These are phyloP conservation scores for Apostichopus parvimensis DNA, from an alignment of 35 echinoderm and acorn worm genomes.

Conservation along the genomic window DNA sequence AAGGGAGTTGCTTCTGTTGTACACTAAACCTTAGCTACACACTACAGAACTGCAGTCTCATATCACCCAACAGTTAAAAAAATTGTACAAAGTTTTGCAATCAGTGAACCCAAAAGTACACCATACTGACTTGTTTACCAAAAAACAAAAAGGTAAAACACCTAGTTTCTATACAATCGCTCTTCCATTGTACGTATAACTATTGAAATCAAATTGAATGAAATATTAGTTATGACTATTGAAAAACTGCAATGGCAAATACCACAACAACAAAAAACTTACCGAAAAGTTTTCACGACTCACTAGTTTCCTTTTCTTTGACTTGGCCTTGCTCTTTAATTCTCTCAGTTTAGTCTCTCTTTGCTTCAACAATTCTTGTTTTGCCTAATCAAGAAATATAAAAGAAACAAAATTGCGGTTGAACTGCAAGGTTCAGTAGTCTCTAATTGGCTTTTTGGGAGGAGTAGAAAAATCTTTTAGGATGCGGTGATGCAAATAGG, in stretches of 20 bases:
- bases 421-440: background rate
- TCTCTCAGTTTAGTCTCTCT: conserved; percentile 80
- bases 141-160: too few species aligned
- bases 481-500: too few species aligned
- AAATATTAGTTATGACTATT: background rate
- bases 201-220: background rate
- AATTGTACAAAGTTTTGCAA: too few species aligned
- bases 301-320: conserved; percentile 61
- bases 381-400: conserved; percentile 52
- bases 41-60: too few species aligned
- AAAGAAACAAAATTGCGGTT: background rate
- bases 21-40: too few species aligned
- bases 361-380: conserved; percentile 63
- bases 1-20: too few species aligned
- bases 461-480: too few species aligned
- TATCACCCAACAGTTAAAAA: too few species aligned
- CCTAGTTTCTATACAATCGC: too few species aligned
- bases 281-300: background rate
- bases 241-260: background rate
- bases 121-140: too few species aligned
- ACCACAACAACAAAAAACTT: too few species aligned
- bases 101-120: too few species aligned
- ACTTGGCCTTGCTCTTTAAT: conserved; percentile 64
- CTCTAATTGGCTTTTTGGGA: background rate
- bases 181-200: background rate